A percentile compares a stretch with the other conserved stretches of the same genome.
Evolutionary conservation across 2,113 vertebrate species (phyloP).

Genomic region (Nymphicus hollandicus): DNA sequence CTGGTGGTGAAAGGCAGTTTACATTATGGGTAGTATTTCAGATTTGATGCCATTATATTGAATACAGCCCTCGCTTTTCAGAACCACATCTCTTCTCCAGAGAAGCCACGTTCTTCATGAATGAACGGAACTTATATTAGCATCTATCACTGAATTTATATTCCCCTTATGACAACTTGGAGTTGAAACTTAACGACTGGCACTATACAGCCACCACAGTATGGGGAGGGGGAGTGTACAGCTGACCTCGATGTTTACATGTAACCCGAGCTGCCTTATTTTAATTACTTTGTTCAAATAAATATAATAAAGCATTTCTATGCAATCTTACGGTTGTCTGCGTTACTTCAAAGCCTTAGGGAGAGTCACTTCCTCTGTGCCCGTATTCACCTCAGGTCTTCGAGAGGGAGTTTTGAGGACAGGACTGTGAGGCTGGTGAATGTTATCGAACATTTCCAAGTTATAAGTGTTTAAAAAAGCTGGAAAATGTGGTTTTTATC

Average conservation of each 20-base stretch:
- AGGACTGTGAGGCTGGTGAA: too few species aligned
- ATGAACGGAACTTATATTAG: not conserved
- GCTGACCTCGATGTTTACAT: not conserved
- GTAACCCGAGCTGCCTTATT: not conserved
- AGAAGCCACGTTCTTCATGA: not conserved
- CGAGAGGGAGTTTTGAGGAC: too few species aligned
- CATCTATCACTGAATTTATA: not conserved
- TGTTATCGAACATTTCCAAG: not conserved
- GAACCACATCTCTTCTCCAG: not conserved
- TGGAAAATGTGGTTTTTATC: not conserved
- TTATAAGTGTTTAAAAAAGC: not conserved
- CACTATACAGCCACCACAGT: not conserved
- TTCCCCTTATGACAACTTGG: not conserved
- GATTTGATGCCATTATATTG: not conserved
- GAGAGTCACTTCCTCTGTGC: accelerated
- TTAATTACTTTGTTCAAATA: not conserved
- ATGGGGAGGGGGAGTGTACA: too few species aligned
- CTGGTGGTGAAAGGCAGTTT: not conserved
- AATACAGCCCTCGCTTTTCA: not conserved
- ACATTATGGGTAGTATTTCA: accelerated
- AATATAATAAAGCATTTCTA: slow-evolving; percentile 26
- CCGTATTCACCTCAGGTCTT: accelerated
- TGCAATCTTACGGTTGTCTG: not conserved
- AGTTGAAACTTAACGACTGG: not conserved
- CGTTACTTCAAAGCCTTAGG: not conserved